Conservation (phyloP, 2,888 invertebrate genomes). For the Electrophaes corylata region DNA sequence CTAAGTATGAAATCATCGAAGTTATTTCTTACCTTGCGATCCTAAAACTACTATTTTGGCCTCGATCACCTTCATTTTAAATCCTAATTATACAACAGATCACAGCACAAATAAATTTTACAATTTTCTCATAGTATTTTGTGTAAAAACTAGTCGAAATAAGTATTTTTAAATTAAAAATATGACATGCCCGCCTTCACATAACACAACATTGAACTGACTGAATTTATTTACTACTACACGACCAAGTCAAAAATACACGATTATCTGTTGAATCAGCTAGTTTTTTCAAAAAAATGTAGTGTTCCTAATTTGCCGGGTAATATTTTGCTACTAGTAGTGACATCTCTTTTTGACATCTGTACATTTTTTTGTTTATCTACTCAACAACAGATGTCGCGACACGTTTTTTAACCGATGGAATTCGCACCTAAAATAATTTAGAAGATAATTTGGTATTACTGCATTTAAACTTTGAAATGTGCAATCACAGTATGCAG, state of each 20-base stretch:
- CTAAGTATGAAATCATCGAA: slow-evolving; percentile 36
- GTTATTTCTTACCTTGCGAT: slow-evolving; percentile 86
- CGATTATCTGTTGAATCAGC: background rate
- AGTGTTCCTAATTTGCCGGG: slow-evolving; percentile 5
- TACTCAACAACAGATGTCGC: slow-evolving; percentile 27
- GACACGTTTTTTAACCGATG: background rate
- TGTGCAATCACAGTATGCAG: too few relatives aligned
- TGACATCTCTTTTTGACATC: slow-evolving; percentile 12
- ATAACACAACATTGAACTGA: background rate
- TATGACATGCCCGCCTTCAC: background rate
- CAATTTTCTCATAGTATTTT: slow-evolving; percentile 43
- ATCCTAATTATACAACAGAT: slow-evolving; percentile 39
- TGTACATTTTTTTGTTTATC: background rate
- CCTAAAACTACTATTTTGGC: slow-evolving; percentile 95
- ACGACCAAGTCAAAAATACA: slow-evolving; percentile 19
- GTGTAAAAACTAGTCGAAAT: slow-evolving; percentile 25
- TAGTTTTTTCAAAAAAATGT: background rate
- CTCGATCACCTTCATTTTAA: slow-evolving; percentile 89
- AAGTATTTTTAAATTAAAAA: slow-evolving; percentile 34
- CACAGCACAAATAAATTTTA: slow-evolving; percentile 23
- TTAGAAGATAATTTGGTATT: too few relatives aligned
- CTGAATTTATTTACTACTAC: background rate
- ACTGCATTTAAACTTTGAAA: too few relatives aligned
- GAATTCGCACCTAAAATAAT: background rate
- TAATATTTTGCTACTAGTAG: slow-evolving; percentile 9